Evolutionary conservation across 2,113 vertebrate species (phyloP).

Genomic region (Spermophilus dauricus): DNA sequence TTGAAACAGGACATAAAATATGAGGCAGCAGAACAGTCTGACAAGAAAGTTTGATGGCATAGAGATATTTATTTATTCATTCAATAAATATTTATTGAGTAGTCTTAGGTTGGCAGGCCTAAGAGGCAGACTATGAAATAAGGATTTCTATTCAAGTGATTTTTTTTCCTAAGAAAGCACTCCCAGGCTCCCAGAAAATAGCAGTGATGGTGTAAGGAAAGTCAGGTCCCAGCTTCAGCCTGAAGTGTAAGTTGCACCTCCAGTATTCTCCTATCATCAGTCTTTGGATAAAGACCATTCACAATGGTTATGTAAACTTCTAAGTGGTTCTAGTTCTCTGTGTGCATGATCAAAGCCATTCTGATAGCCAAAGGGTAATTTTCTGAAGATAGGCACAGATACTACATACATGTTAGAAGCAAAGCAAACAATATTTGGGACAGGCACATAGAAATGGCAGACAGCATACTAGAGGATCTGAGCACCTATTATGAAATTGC

Average conservation of each 20-base stretch:
- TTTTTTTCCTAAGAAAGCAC: not conserved
- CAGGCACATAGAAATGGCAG: not conserved
- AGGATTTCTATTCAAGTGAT: not conserved
- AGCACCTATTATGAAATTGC: not conserved
- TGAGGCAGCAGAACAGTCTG: not conserved
- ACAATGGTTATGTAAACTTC: not conserved
- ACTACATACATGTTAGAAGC: not conserved
- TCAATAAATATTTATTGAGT: conserved; percentile 48
- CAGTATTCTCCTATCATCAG: not conserved
- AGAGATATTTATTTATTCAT: not conserved
- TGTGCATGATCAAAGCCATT: conserved; percentile 4
- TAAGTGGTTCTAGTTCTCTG: not conserved
- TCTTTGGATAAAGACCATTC: not conserved
- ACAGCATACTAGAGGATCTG: not conserved
- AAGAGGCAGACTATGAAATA: not conserved
- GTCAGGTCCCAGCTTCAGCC: not conserved
- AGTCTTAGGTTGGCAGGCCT: not conserved
- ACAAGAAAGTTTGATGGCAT: conserved; percentile 13
- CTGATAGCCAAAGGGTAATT: not conserved
- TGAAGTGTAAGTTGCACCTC: not conserved
- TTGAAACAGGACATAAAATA: conserved; percentile 54
- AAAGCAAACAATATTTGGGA: not conserved
- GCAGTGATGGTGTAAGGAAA: not conserved
- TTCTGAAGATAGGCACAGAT: not conserved
- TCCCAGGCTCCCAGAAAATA: not conserved